phyloP scores from a whole-genome alignment of 2,113 vertebrate genomes.

The Oriolus oriolus region DNA sequence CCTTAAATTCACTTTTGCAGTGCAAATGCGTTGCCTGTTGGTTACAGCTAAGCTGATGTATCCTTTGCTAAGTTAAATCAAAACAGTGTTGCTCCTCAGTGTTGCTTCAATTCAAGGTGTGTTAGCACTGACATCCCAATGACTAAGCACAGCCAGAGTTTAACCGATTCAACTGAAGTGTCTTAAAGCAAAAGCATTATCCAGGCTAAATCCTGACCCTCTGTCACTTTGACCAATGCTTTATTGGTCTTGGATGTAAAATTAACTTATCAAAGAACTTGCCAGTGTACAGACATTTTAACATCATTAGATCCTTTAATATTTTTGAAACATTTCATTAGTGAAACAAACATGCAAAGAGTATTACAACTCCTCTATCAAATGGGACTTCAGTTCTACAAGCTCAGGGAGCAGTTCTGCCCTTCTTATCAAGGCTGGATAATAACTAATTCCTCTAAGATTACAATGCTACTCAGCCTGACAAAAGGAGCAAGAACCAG shows the following conservation, averaged over 20 bases:
- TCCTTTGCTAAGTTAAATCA: conserved; percentile 32
- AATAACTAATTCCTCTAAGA: background rate
- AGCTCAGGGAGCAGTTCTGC: background rate
- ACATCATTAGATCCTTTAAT: background rate
- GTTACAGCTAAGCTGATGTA: background rate
- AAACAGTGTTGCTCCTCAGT: conserved; percentile 16
- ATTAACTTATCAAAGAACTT: conserved; percentile 42
- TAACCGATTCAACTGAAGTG: conserved; percentile 64
- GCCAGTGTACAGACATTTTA: background rate
- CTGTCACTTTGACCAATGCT: conserved; percentile 27
- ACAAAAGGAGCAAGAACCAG: background rate
- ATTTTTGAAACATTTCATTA: background rate
- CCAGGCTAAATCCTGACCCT: conserved; percentile 22
- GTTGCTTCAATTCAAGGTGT: conserved; percentile 24
- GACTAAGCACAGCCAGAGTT: conserved; percentile 32
- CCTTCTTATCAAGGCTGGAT: background rate
- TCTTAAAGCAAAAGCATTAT: conserved; percentile 60
- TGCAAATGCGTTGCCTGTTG: background rate
- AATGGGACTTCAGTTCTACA: background rate
- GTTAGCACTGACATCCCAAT: background rate
- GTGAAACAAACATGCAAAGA: background rate
- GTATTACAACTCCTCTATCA: background rate
- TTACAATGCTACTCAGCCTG: background rate
- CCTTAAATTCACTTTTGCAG: background rate
- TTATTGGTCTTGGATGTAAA: conserved; percentile 52